Evolutionary conservation across 2,888 invertebrate genomes (phyloP).

Genomic region (Eumerus sabulonum): DNA sequence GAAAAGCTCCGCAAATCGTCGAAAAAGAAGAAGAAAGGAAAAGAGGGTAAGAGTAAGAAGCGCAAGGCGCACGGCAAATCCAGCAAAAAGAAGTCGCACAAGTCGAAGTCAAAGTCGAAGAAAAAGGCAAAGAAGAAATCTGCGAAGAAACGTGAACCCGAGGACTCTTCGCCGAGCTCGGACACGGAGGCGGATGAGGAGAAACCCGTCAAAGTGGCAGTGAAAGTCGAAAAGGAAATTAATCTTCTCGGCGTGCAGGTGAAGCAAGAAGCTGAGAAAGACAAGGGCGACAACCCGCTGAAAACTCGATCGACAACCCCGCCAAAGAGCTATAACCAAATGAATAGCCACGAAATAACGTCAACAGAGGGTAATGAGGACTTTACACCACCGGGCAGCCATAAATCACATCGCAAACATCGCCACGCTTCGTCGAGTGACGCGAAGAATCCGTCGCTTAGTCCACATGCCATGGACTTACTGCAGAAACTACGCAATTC

Average conservation of each 20-base stretch:
- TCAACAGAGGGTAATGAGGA: not conserved
- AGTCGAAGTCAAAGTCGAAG: slow-evolving; percentile 27
- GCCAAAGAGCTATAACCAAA: slow-evolving; percentile 59
- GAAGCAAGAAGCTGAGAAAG: slow-evolving; percentile 30
- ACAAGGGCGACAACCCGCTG: slow-evolving; percentile 20
- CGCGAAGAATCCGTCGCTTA: slow-evolving; percentile 20
- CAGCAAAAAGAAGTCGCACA: slow-evolving; percentile 33
- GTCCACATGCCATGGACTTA: slow-evolving; percentile 54
- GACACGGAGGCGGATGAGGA: not conserved
- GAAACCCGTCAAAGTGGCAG: not conserved
- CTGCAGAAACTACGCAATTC: slow-evolving; percentile 52
- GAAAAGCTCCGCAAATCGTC: slow-evolving; percentile 42
- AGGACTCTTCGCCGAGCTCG: not conserved
- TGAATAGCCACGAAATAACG: slow-evolving; percentile 37
- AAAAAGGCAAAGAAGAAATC: slow-evolving; percentile 4
- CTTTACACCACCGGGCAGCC: not conserved
- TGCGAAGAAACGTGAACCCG: slow-evolving; percentile 6
- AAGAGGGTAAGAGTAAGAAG: slow-evolving; percentile 36
- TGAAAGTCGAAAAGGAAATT: slow-evolving; percentile 34
- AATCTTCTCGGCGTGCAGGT: not conserved
- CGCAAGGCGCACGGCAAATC: slow-evolving; percentile 44
- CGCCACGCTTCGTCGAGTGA: slow-evolving; percentile 26
- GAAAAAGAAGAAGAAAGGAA: slow-evolving; percentile 36
- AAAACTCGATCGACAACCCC: slow-evolving; percentile 39
- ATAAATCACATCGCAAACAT: slow-evolving; percentile 19